These are phyloP conservation scores for Malurus alboscapulatus DNA, from an alignment of 2,113 vertebrate genomes.

Conservation along the genomic window DNA sequence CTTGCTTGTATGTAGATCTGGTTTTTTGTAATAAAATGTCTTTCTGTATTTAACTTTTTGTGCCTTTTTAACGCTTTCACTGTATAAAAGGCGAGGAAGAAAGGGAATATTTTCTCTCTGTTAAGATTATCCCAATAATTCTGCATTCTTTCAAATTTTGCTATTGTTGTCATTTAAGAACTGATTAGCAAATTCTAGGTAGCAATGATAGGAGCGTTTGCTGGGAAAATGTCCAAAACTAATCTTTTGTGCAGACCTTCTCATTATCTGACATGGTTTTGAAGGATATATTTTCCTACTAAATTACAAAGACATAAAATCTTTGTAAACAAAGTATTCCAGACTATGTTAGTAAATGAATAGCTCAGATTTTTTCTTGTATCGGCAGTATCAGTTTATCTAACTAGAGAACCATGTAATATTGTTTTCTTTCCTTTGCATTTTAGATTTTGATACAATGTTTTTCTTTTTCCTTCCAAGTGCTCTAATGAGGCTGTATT, in stretches of 20 bases:
- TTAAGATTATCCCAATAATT: not conserved
- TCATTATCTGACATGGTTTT: not conserved
- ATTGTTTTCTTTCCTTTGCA: not conserved
- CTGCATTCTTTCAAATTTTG: not conserved
- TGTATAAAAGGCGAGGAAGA: not conserved
- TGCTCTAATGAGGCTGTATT: slow-evolving; percentile 96
- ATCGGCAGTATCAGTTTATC: not conserved
- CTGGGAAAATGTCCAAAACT: not conserved
- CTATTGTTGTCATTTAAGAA: not conserved
- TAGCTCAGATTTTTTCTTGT: not conserved
- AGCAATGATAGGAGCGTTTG: not conserved
- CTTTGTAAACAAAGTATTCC: not conserved
- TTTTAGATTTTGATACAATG: slow-evolving; percentile 17
- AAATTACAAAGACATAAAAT: not conserved
- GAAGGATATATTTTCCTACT: not conserved
- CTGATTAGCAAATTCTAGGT: not conserved
- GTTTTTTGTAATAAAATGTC: not conserved
- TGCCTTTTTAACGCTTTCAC: not conserved
- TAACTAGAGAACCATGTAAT: not conserved
- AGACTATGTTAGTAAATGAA: not conserved
- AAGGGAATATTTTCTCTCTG: not conserved
- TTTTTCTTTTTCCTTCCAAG: slow-evolving; percentile 70
- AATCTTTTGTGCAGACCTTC: not conserved
- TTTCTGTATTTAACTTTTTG: not conserved
- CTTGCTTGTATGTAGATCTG: slow-evolving; percentile 21